A percentile compares a stretch with the other conserved stretches of the same genome.
Conservation (phyloP, 2,888 invertebrate genomes). For the Sminthurinus aureus region DNA sequence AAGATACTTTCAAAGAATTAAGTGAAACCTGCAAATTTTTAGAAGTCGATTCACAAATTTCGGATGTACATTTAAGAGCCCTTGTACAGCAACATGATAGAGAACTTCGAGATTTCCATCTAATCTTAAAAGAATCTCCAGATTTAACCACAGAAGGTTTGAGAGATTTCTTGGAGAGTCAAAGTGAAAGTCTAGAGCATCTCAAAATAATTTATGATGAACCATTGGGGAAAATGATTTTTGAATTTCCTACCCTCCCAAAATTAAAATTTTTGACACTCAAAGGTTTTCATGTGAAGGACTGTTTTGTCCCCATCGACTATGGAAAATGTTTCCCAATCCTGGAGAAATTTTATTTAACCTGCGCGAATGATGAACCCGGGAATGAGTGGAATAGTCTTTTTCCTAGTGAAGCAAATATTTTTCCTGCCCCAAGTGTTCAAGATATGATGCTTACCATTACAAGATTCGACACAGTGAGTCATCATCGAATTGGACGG, state of each 20-base stretch:
- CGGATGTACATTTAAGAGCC: slow-evolving; percentile 14
- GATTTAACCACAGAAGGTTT: slow-evolving; percentile 18
- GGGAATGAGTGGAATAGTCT: slow-evolving; percentile 37
- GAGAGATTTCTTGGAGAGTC: slow-evolving; percentile 24
- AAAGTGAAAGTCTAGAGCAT: slow-evolving; percentile 5
- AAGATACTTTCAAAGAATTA: slow-evolving; percentile 32
- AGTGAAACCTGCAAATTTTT: slow-evolving; percentile 25
- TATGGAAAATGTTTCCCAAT: slow-evolving; percentile 32
- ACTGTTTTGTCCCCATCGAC: slow-evolving; percentile 14
- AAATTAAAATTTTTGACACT: slow-evolving; percentile 17
- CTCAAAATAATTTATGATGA: slow-evolving; percentile 37
- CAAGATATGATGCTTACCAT: slow-evolving; percentile 25
- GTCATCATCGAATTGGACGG: slow-evolving; percentile 30
- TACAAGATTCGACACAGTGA: slow-evolving; percentile 26
- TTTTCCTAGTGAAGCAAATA: slow-evolving; percentile 10
- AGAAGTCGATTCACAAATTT: slow-evolving; percentile 33
- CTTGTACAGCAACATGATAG: neutral
- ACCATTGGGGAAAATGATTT: slow-evolving; percentile 22
- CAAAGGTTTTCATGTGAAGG: slow-evolving; percentile 29
- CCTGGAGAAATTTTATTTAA: slow-evolving; percentile 16
- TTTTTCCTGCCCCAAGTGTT: slow-evolving; percentile 2
- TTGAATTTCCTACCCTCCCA: slow-evolving; percentile 20
- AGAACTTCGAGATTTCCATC: neutral
- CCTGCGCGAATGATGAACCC: slow-evolving; percentile 23
- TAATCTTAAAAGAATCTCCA: slow-evolving; percentile 26